A percentile compares a stretch with the other conserved stretches of the same genome.
Evolutionary conservation across 2,888 invertebrate species (phyloP).

Genomic region (Sthenelais limicola): DNA sequence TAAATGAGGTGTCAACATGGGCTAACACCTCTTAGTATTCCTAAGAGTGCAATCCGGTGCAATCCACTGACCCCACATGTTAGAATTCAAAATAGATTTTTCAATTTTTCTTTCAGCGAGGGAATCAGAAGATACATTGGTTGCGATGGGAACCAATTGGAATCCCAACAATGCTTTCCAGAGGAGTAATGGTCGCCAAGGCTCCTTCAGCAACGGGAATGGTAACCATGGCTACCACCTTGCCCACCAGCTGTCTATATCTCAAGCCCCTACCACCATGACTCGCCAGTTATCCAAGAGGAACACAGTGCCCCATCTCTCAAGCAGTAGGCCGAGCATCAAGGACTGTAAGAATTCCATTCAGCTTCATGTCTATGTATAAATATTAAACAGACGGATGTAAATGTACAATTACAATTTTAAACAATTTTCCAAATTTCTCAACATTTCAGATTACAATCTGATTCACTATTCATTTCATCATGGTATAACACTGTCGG

Average conservation of each 20-base stretch:
- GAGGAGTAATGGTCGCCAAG: conserved; percentile 12
- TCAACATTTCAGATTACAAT: no score
- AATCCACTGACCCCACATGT: no score
- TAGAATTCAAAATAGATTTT: no score
- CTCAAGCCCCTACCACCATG: conserved; percentile 11
- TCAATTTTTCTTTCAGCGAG: neutral
- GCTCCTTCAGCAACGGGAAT: conserved; percentile 15
- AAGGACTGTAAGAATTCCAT: conserved; percentile 1
- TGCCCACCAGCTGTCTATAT: conserved; percentile 21
- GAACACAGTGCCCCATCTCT: conserved; percentile 16
- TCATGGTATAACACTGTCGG: no score
- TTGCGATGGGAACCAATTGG: conserved; percentile 46
- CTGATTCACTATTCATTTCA: no score
- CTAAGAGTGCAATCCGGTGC: no score
- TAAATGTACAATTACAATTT: no score
- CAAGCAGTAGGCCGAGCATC: neutral
- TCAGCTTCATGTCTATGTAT: neutral
- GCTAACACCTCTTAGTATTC: no score
- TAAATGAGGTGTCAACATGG: no score
- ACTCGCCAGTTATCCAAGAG: neutral
- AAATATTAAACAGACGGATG: no score
- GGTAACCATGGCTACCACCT: conserved; percentile 1
- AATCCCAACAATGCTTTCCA: conserved; percentile 36
- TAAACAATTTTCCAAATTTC: no score
- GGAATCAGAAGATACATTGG: conserved; percentile 34